Evolutionary conservation across 2,797 vertebrate species (phyloP), one percentile per base, ranked within the genome.

Genomic region (Coregonus sp.): DNA sequence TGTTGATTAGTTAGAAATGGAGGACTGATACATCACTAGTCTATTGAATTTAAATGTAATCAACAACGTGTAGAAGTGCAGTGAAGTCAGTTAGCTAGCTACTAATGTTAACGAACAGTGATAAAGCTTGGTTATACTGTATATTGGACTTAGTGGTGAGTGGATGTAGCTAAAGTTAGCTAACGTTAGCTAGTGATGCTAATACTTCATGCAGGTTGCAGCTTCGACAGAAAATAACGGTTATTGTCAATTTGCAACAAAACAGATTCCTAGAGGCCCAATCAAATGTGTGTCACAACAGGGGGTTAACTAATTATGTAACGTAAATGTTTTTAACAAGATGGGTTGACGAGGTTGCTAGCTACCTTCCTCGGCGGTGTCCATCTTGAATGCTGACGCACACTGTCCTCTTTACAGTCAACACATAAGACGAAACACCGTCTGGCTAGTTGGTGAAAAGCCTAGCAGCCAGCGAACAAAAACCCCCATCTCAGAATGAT

Each of bases 301-400:
- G 18, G 54, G 11, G 40, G 15, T 56, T 56, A 56, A n/a, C 15
- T n/a, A n/a, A 56, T n/a, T 56, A 0, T 25, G 59, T 25, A 25
- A 20, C 20, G n/a, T 63, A 47, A 47, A 47, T 47, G 0, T 63
- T 25, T 25, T 25, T 25, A 20, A 25, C 59, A 63, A 25, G 59
- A 12, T 63, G 59, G 20, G 20, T 63, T 63, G 59, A 63, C 3
- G 11, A 9, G n/a, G 59, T 25, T 63, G 78, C 70, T 77, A 89
- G 82, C 85, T 90, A 98, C 97, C 97, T 96, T 98, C 97, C 79
- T 97, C 96, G 0, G 93, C 93, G 88, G 95, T 95, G 94, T 98
- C 97, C 97, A 98, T 97, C 94, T 97, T 96, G 95, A 73, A 86
- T 83, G 86, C 86, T 94, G 92, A 92, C 92, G 92, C 91, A 93